Conservation (phyloP, 2,797 vertebrate species). For the Tokudaia muenninki region DNA sequence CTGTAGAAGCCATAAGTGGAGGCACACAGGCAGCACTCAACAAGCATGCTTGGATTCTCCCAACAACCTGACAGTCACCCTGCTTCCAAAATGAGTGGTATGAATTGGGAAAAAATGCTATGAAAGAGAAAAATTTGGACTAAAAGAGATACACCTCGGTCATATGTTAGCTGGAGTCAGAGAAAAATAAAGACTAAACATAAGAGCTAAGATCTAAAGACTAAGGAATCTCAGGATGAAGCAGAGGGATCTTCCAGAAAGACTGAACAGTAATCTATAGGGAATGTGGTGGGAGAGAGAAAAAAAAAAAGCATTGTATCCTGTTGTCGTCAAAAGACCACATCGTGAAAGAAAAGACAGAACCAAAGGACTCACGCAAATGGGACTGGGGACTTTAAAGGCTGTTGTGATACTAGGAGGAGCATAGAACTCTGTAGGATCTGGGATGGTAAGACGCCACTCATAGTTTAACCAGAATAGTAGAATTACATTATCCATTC, state of each 20-base stretch:
- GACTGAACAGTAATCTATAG: not conserved
- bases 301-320: not conserved
- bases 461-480: not conserved
- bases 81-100: not conserved
- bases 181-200: not conserved
- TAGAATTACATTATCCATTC: not conserved
- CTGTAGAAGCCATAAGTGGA: not conserved
- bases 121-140: not conserved
- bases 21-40: not conserved
- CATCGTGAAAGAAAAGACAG: not conserved
- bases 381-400: not conserved
- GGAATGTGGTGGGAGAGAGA: not conserved
- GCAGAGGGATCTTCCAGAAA: not conserved
- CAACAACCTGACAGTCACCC: not conserved
- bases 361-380: not conserved
- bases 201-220: not conserved
- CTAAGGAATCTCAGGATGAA: not conserved
- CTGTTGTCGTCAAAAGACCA: not conserved
- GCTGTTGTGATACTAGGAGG: rapidly evolving
- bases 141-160: not conserved
- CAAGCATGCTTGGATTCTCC: not conserved
- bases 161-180: not conserved
- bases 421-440: not conserved
- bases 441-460: not conserved
- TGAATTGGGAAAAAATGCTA: not conserved